Base-by-base conservation (phyloP, 2,888 invertebrate genomes). In the Phrixothrix hirtus region DNA sequence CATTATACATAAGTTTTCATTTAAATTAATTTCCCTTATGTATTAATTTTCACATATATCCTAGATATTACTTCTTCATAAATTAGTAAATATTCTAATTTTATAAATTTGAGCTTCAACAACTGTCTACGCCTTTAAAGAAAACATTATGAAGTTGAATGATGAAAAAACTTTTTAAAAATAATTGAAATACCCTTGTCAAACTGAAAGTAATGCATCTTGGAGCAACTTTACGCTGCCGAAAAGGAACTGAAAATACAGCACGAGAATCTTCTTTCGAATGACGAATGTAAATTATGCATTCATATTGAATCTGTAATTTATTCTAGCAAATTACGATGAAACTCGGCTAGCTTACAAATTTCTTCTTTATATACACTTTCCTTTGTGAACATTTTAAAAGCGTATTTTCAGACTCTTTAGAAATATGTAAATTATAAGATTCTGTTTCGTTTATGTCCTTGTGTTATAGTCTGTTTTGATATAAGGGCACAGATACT, bases 151-250 rank as follows among this genome's bases (percentile, higher is more conserved):
- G 43, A 49, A 49, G 39, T 49, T 36, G 49, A 35, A 32, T 45
- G 43, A 45, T 46, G 55, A 45, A 55, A 50, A 45, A 50, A 55
- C 41, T 42, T 42, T 50, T 29, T 29, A 43, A 50, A 42, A 53
- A 53, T 53, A 53, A 50, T 50, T 50, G 55, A 50, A 55, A 55
- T 37, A 55, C 50, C 54, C 55, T 55, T 41, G 55, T 55, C 55
- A 50, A 42, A 49, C 38, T 42, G 31, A 11, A 16, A 41, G 42
- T 39, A 51, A 51, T 51, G 51, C 51, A 46, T 27, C 51, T 46
- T 29, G 17, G 15, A 29, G 16, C 45, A 32, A 45, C 39, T 46
- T 30, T 31, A 35, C 30, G 46, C 30, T 51, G n/a, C n/a, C n/a
- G 45, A 45, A 51, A 45, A 46, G 41, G 41, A 50, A 49, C 49